Evolutionary conservation across 2,113 vertebrate species (phyloP), one percentile per base, ranked within the genome.

Genomic region (Benitochromis conjunctus): DNA sequence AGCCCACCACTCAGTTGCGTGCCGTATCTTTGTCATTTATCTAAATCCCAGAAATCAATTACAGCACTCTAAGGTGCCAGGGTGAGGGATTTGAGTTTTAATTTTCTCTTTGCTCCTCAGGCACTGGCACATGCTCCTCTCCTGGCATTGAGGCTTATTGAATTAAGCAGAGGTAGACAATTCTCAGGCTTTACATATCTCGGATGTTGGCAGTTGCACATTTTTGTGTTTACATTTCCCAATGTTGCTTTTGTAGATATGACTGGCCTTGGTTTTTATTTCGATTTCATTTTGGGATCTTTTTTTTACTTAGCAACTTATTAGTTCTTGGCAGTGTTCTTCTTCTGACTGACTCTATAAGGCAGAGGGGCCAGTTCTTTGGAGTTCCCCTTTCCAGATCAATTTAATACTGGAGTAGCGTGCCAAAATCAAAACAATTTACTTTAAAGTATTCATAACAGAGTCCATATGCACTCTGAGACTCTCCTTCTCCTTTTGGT

Each of bases 41-140:
- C 91, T 92, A 91, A 93, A 94, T 91, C 92, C 86, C 81, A 69
- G 36, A 92, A 95, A 94, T 95, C 85, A 91, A 90, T 94, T 91
- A 94, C 58, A 43, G 82, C 51, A 57, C 66, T n/a, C 76, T n/a
- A 36, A 80, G 81, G 86, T 91, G 82, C 82, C 83, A 84, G 48
- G 66, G 80, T 84, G 86, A 87, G 43, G 85, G 91, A 81, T 86
- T 89, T 64, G 56, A 80, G 82, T 89, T 92, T 93, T 92, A 51
- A 92, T 93, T 88, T 91, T 86, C 91, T 87, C 86, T 36, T 11
- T 54, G 24, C 88, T 86, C 87, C 81, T 85, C 38, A 10, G 83
- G 77, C 64, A 51, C 78, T 66, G 86, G 89, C 89, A 89, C 69
- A 55, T 36, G 10, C 46, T 55, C 56, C 66, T 85, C 54, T 81